These are phyloP conservation scores for Pseudochaenichthys georgianus DNA, from an alignment of 2,797 vertebrate species.

Conservation along the genomic window DNA sequence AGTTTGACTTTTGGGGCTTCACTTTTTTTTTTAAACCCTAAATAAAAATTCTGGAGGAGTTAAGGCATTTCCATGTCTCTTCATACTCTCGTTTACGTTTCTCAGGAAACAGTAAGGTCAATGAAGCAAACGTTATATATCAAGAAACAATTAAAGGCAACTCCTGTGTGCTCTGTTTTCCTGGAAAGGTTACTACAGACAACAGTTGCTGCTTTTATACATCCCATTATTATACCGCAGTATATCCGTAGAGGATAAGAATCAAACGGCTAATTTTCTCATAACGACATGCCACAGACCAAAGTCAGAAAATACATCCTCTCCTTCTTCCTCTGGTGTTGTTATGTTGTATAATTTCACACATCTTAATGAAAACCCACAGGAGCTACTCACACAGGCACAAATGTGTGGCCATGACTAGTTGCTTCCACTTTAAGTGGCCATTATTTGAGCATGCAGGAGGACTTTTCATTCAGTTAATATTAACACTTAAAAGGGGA, in stretches of 20 bases:
- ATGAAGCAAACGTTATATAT: not conserved
- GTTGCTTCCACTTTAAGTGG: conserved; percentile 26
- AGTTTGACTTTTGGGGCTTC: not conserved
- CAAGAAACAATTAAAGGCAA: not conserved
- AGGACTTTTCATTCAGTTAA: conserved; percentile 9
- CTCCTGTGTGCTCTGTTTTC: not conserved
- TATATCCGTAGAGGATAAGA: not conserved
- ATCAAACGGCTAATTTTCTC: conserved; percentile 2
- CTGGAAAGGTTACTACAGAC: not conserved
- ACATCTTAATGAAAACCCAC: conserved; percentile 26
- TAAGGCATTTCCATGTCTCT: conserved; percentile 7
- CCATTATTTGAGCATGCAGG: conserved; percentile 12
- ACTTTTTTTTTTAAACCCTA: not conserved
- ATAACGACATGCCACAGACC: conserved; percentile 8
- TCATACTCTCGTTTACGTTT: not conserved
- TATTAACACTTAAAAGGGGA: not conserved
- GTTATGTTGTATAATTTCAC: conserved; percentile 23
- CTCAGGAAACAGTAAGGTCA: not conserved
- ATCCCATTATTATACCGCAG: not conserved
- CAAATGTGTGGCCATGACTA: conserved; percentile 30
- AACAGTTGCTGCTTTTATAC: not conserved
- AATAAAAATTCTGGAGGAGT: not conserved
- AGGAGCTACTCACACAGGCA: not conserved
- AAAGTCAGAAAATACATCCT: not conserved
- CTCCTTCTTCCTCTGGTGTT: not conserved